Base-by-base conservation (phyloP, 2,113 vertebrate genomes). In the Limanda limanda region DNA sequence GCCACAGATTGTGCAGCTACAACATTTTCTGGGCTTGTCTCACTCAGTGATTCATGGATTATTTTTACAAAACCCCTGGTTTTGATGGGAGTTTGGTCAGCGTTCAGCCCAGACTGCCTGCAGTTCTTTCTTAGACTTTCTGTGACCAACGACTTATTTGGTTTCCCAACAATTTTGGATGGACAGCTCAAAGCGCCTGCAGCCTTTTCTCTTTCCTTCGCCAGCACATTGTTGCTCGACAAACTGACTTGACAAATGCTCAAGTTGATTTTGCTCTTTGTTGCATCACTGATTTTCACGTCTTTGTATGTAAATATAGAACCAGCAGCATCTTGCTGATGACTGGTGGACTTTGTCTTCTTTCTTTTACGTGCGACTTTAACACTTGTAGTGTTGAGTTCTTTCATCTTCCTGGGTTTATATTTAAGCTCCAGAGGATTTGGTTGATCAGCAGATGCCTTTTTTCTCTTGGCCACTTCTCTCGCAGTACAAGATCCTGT, bases 181-280 rank as follows among this genome's bases (percentile, higher is more conserved):
- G 10, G 3, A 23, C 5, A 3, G 2, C 69, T 47, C 11, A 20
- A 47, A 72, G 66, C 42, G 4, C 6, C 35, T 9, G 1, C 1
- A 0, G 69, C 14, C 23, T 18, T 37, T 64, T 57, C 23, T 18
- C 67, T 84, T 71, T 85, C 66, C 17, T 60, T 89, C 1, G 59
- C 25, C 25, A 87, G 13, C 18, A 87, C 56, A 12, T 88, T 89
- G 71, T 86, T 89, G 71, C 63, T 83, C 0, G 83, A 89, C 79
- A 90, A 68, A 68, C 85, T 82, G 51, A 89, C 88, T 1, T 71
- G 74, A 66, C 82, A 89, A 55, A 47, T 8, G 1, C 55, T 68
- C 24, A 81, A 20, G 27, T 20, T 60, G 8, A 76, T 52, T 14
- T 72, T 31, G 31, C 21, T 45, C 5, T 48, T 47, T 1, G 18